Base-by-base conservation (phyloP, 2,797 vertebrate species). In the Schizothorax lantsangensis region DNA sequence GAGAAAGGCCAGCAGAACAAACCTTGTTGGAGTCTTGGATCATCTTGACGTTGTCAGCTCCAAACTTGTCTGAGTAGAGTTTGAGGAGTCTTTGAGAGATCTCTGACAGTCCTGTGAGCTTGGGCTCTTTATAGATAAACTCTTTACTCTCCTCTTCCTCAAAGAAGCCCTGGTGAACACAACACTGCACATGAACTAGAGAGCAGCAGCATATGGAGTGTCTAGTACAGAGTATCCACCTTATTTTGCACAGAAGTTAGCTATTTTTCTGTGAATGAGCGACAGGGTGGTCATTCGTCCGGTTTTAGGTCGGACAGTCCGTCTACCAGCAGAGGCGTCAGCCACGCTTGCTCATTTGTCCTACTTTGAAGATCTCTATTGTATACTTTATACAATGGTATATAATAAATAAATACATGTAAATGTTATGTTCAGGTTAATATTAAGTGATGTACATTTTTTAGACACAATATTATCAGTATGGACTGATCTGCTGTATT, bases 11-110 rank as follows among this genome's bases (percentile, higher is more conserved):
- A 21, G 38, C 79, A 21, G 79, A 6, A 64, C 47, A 10, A 90
- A 98, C 98, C 97, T 99, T 99, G 87, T 99, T 99, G 88, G 98
- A 99, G 92, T 99, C 98, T 92, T 99, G 98, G 92, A 99, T 99
- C 95, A 99, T 99, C 92, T 98, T 99, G 90, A 99, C 98, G 0
- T 99, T 99, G 89, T 99, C 98, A 5, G 97, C 95, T 90, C 98
- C 98, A 79, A 99, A 99, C 93, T 99, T 99, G 95, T 99, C 98
- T 0, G 98, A 98, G 64, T 99, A 99, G 83, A 99, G 97, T 89
- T 99, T 99, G 83, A 99, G 96, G 88, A 99, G 92, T 84, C 98
- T 95, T 89, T 99, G 98, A 52, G 98, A 99, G 91, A 99, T 99
- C 94, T 99, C 98, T 0, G 98, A 99, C 79, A 99, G 95, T 33